phyloP scores from a whole-genome alignment of 2,797 vertebrate species.

The Cossypha heuglini region DNA sequence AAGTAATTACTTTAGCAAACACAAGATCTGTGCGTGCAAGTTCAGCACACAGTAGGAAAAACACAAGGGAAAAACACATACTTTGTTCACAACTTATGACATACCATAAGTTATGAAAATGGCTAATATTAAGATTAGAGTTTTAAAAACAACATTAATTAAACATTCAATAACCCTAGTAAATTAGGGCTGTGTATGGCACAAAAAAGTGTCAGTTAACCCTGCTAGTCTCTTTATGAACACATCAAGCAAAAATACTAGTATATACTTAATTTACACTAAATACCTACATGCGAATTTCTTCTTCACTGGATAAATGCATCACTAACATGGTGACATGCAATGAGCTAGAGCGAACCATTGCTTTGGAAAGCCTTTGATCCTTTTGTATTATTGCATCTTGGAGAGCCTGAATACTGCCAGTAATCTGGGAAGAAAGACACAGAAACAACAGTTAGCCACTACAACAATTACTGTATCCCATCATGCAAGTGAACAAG shows the following conservation, averaged over 20 bases:
- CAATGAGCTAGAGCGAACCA: constrained; percentile 83
- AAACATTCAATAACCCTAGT: neutral
- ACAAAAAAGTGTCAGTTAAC: neutral
- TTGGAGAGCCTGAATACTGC: constrained; percentile 80
- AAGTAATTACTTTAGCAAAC: neutral
- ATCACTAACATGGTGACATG: constrained; percentile 92
- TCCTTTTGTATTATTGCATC: constrained; percentile 84
- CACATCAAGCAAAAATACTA: neutral
- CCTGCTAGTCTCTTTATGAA: neutral
- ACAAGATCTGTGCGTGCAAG: neutral
- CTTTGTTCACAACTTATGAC: neutral
- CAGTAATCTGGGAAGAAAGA: constrained; percentile 80
- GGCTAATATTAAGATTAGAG: neutral
- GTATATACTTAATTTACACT: neutral
- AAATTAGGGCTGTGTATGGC: neutral
- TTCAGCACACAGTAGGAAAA: neutral
- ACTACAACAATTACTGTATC: neutral
- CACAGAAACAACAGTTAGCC: constrained; percentile 26
- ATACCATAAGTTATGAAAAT: neutral
- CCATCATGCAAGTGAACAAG: constrained; percentile 8
- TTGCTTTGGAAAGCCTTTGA: constrained; percentile 82
- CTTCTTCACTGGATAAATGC: constrained; percentile 85
- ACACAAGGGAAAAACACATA: neutral
- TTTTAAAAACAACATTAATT: neutral
- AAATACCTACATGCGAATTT: constrained; percentile 85